Evolutionary conservation across 2,888 invertebrate species (phyloP), one percentile per base, ranked within the genome.

Genomic region (Tipula vernalis): DNA sequence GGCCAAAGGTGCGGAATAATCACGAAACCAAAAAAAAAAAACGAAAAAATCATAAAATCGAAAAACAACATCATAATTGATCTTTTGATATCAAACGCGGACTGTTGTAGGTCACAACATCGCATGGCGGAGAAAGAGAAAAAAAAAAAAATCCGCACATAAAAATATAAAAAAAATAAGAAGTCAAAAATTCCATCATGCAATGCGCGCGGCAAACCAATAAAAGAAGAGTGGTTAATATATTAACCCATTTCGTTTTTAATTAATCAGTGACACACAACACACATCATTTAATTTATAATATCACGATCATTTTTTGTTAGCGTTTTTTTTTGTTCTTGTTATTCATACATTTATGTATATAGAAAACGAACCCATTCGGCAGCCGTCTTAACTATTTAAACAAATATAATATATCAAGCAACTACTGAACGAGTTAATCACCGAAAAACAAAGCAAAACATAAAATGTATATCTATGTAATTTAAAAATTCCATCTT

Each of bases 241-340:
- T 71, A 71, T 71, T 71, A 71, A 71, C 71, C 71, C 71, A 71
- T 71, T 71, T 71, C 71, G 28, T 71, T 71, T 57, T 71, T 71
- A 71, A 71, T 71, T 71, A 71, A 71, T 71, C 71, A 71, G 71
- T 71, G 71, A 71, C 71, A 71, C 71, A 71, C 71, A 71, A 71
- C 71, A 71, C 71, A 71, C 71, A 71, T 71, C 71, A 71, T 71
- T 71, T 71, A 8, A 71, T 71, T 71, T 71, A 71, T 28, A 71
- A 71, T 18, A 71, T 71, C 71, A 71, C 71, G 71, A 71, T 71
- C 71, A 71, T 28, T 28, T 18, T 71, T 71, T n/a, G n/a, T 71
- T 71, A 71, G 51, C 51, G 15, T 71, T 71, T 71, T 28, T 57
- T 57, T 71, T 71, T 71, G 71, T n/a, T n/a, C n/a, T n/a, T n/a